Evolutionary conservation across 2,888 invertebrate species (phyloP), one percentile per base, ranked within the genome.

Genomic region (Callimorpha dominula): DNA sequence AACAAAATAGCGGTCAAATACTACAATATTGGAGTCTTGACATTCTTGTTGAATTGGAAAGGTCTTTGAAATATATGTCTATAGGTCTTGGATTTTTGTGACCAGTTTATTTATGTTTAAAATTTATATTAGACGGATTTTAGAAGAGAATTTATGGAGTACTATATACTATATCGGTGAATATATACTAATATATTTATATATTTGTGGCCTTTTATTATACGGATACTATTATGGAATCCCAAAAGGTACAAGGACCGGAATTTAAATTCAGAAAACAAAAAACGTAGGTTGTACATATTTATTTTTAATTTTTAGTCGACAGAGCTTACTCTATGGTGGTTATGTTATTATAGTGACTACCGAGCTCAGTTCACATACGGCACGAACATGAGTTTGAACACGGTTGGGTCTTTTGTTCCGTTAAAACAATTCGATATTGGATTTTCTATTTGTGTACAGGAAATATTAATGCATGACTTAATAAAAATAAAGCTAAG

Each of bases 41-140:
- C 52, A 67, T 67, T 67, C n/a, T 31, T 54, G 54, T 67, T 67
- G n/a, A 14, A 67, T 54, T 67, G 54, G n/a, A 68, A 68, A 68
- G 57, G 54, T 54, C 14, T 54, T 43, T 20, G 20, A 12, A 54
- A 57, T 9, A 15, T 68, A 68, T 42, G n/a, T 54, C 60, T 60
- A 20, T 14, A 60, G 20, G 31, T 60, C 12, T 67, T 54, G 12
- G 8, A 17, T 40, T 50, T 65, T 31, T 65, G 15, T 11, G 15
- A 17, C 8, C 15, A 52, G 40, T 42, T 15, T 57, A 57, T 68
- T 68, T 68, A 46, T 67, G 6, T 42, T 67, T 49, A 2, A 57
- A 31, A 43, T 52, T n/a, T 17, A 9, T 17, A 4, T 46, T 49
- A 15, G 4, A 31, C 14, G 8, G 49, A 65, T 65, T 40, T 11